Base-by-base conservation (phyloP, 2,113 vertebrate species). In the Aspiorhynchus laticeps region DNA sequence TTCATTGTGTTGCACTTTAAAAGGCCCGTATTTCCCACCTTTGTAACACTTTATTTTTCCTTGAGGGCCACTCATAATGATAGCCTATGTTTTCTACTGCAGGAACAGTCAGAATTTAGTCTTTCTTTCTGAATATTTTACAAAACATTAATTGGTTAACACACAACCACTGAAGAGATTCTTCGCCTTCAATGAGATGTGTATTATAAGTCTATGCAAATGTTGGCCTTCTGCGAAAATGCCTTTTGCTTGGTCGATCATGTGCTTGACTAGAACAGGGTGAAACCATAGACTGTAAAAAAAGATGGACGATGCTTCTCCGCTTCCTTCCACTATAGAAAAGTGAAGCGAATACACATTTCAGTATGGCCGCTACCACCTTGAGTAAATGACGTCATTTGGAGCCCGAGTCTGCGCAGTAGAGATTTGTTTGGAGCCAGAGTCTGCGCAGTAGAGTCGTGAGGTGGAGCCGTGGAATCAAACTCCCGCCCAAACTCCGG, bases 131-230 rank as follows among this genome's bases (percentile, higher is more conserved):
- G 46, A 33, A 78, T 56, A 1, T 11, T 79, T 53, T 78, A 5
- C 12, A 53, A 53, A 51, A 21, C 76, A 21, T 53, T 4, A 76
- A 28, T n/a, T 73, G 69, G 10, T 24, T 24, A 46, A 46, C n/a
- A 56, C 28, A 79, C 12, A 56, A 79, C 26, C 17, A 31, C 28
- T 53, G 48, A 78, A 53, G n/a, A 53, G 28, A 5, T 53, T 46
- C 21, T 26, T 51, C 7, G 4, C 28, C 53, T 56, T 79, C 3
- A 79, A 36, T 24, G 7, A 78, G 76, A 33, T 53, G 17, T 79
- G 48, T 56, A 41, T 79, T 79, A 19, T 78, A 53, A 78, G 48
- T 33, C 26, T 56, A 79, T 56, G 76, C 28, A 53, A 53, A 79
- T 79, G 28, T 56, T 56, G 48, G 46, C 28, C 48, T 79, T 53